Evolutionary conservation across 2,797 vertebrate genomes (phyloP), one percentile per base, ranked within the genome.

Genomic region (Sciaenops ocellatus): DNA sequence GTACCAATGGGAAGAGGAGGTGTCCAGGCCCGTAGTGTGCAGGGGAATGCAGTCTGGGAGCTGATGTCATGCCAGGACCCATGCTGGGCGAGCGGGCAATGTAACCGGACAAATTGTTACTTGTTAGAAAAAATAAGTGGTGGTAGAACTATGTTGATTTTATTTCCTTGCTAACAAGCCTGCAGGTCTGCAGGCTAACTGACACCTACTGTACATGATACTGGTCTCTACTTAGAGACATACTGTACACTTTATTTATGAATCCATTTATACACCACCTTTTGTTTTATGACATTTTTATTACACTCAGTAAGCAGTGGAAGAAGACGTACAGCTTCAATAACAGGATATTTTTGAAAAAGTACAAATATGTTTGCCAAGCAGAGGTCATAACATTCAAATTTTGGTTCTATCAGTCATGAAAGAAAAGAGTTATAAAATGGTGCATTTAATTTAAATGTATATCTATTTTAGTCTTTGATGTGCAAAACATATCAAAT

Each of bases 401-500:
- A 68, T 59, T 30, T 67, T 63, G 46, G 47, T 63, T 69, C 18
- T 17, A 1, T 82, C 71, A 47, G 20, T 71, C 22, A 44, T 51
- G 4, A 41, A 57, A 26, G 15, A 78, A 44, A 30, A 10, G 10
- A 15, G 55, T 51, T 9, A 28, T 67, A 41, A 79, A 71, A 68
- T 20, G 30, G 8, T 76, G 47, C 0, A 50, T 52, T 52, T 55
- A 38, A 38, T 38, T 38, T 38, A 38, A 38, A 38, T 38, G 34
- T 38, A 52, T 77, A 54, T 82, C 62, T 71, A 17, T 59, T 69
- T 76, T 54, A 66, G 78, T 78, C 15, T 60, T 78, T 78, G 38
- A 71, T 69, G 83, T 89, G 80, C 73, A 89, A 80, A 84, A 82
- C 41, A 52, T 79, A 61, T n/a, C 61, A 69, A 77, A 80, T 44